Conservation (phyloP, 1,140 invertebrate species). For the Procambarus virginalis region DNA sequence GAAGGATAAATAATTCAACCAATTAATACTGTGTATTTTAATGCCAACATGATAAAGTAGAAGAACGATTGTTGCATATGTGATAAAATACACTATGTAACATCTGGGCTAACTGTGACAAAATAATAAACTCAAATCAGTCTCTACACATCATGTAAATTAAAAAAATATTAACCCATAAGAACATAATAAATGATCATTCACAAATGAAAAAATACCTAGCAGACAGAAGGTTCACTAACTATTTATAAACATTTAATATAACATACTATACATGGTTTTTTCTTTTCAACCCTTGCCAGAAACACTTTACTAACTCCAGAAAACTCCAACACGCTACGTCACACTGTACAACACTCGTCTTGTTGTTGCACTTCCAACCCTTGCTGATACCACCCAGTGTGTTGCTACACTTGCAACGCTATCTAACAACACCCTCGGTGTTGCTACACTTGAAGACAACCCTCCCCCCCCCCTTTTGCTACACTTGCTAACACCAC, state of each 20-base stretch:
- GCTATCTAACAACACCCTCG: neutral
- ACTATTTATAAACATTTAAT: slow-evolving; percentile 47
- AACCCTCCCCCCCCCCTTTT: too few relatives aligned
- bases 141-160: slow-evolving; percentile 29
- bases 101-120: slow-evolving; percentile 43
- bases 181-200: slow-evolving; percentile 26
- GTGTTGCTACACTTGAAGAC: too few relatives aligned
- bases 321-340: slow-evolving; percentile 26
- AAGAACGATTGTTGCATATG: slow-evolving; percentile 59
- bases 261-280: slow-evolving; percentile 47
- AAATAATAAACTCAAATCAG: slow-evolving; percentile 37
- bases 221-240: slow-evolving; percentile 2
- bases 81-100: slow-evolving; percentile 64
- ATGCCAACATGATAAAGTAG: slow-evolving; percentile 65
- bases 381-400: neutral
- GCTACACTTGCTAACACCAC: too few relatives aligned
- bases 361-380: neutral
- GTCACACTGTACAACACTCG: slow-evolving; percentile 7
- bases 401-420: neutral
- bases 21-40: slow-evolving; percentile 65
- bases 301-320: slow-evolving; percentile 38
- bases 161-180: slow-evolving; percentile 31
- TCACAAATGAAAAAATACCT: slow-evolving; percentile 24
- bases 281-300: slow-evolving; percentile 32
- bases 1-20: slow-evolving; percentile 12